Percentiles rank a stretch among this genome's conserved stretches.
Evolutionary conservation across 2,888 invertebrate species (phyloP).

Genomic region (Eupeodes latifasciatus): DNA sequence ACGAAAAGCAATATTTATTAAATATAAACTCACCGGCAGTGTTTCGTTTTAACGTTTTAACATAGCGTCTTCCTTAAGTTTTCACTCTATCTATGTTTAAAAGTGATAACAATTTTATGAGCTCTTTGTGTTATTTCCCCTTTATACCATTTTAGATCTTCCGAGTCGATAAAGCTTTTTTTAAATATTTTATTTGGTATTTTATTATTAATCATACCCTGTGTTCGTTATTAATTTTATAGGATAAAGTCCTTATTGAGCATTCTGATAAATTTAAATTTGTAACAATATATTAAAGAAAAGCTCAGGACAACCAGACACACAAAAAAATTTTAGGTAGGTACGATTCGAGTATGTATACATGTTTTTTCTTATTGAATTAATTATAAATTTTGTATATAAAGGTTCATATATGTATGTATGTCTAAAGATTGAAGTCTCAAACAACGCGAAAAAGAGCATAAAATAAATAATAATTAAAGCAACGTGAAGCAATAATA

Average conservation of each 20-base stretch:
- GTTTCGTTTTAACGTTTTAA: constrained; percentile 22
- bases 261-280: background rate
- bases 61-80: constrained; percentile 4
- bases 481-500: constrained; percentile 63
- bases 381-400: constrained; percentile 27
- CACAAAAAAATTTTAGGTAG: constrained; percentile 13
- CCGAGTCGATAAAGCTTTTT: background rate
- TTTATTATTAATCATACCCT: constrained; percentile 15
- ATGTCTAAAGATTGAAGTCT: constrained; percentile 35
- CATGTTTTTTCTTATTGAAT: background rate
- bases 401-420: background rate
- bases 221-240: constrained; percentile 23
- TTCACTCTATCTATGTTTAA: background rate
- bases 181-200: no score
- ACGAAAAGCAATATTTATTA: constrained; percentile 52
- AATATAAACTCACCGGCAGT: constrained; percentile 19
- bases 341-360: background rate
- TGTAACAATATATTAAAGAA: background rate
- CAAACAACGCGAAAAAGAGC: constrained; percentile 52
- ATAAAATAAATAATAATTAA: constrained; percentile 38
- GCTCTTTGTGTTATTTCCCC: background rate
- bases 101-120: background rate
- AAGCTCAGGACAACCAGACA: constrained; percentile 27
- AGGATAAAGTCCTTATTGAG: constrained; percentile 4
- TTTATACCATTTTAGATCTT: background rate